A percentile compares a stretch with the other conserved stretches of the same genome.
Conservation (phyloP, 2,113 vertebrate genomes). For the Raphicerus campestris region DNA sequence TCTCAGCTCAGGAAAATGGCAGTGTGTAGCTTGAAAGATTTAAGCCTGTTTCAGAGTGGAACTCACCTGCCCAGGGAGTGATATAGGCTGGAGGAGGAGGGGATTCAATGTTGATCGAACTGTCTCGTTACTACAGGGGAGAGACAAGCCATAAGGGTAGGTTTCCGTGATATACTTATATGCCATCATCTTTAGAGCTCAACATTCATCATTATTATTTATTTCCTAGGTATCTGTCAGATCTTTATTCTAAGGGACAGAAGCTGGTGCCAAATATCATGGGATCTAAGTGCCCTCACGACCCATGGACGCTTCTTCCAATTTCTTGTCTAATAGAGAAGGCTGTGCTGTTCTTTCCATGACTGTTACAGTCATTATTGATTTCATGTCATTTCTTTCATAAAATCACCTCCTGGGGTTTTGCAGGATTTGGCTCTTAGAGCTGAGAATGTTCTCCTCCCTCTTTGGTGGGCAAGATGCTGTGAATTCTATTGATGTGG, state of each 20-base stretch:
- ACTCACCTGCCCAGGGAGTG: not conserved
- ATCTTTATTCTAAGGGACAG: conserved; percentile 31
- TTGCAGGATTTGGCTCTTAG: not conserved
- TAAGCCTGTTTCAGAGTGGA: not conserved
- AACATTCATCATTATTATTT: conserved; percentile 48
- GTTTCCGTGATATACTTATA: conserved; percentile 32
- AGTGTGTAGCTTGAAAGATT: conserved; percentile 33
- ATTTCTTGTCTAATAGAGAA: conserved; percentile 39
- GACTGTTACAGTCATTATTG: conserved; percentile 1
- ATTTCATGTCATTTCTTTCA: conserved; percentile 45
- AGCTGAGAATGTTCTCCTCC: not conserved
- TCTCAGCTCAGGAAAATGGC: conserved; percentile 41
- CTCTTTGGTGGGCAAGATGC: not conserved
- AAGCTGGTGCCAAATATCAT: not conserved
- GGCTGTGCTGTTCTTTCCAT: not conserved
- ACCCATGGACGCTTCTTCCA: not conserved
- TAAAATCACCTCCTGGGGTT: not conserved
- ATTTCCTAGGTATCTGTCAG: conserved; percentile 31
- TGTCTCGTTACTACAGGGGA: conserved; percentile 26
- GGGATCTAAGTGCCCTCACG: not conserved
- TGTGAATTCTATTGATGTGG: not conserved
- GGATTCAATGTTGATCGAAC: not conserved
- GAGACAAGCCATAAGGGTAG: not conserved
- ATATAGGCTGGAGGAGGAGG: not conserved
- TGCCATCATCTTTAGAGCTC: conserved; percentile 22